A percentile compares a stretch with the other conserved stretches of the same genome.
Conservation (phyloP, 2,113 vertebrate genomes). For the Falco punctatus region DNA sequence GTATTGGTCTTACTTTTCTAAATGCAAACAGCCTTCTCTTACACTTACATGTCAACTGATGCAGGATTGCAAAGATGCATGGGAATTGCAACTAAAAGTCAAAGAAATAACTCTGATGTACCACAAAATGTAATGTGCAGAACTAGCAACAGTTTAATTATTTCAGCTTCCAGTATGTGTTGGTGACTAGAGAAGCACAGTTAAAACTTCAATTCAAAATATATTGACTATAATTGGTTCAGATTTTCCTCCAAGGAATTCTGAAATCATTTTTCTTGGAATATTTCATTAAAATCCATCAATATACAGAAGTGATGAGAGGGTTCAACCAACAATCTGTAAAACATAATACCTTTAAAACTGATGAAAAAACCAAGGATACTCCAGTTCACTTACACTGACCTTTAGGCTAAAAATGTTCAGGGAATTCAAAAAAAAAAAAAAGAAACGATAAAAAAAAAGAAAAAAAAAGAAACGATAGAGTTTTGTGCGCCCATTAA, state of each 20-base stretch:
- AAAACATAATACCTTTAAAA: not conserved
- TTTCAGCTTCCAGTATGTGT: not conserved
- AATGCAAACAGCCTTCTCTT: not conserved
- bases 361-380: not conserved
- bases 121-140: not conserved
- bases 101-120: constrained; percentile 8
- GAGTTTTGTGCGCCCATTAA: not conserved
- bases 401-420: not conserved
- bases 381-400: not conserved
- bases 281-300: not conserved
- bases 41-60: not conserved
- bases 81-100: not conserved
- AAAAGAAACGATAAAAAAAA: too few relatives aligned
- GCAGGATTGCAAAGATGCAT: not conserved
- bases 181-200: not conserved
- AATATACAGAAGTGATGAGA: not conserved
- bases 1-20: not conserved
- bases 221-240: not conserved
- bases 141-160: not conserved
- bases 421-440: too few relatives aligned
- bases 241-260: not conserved
- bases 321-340: not conserved
- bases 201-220: not conserved
- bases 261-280: not conserved
- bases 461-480: not conserved